Conservation (phyloP, 2,888 invertebrate species). For the Platycheirus rosarum region DNA sequence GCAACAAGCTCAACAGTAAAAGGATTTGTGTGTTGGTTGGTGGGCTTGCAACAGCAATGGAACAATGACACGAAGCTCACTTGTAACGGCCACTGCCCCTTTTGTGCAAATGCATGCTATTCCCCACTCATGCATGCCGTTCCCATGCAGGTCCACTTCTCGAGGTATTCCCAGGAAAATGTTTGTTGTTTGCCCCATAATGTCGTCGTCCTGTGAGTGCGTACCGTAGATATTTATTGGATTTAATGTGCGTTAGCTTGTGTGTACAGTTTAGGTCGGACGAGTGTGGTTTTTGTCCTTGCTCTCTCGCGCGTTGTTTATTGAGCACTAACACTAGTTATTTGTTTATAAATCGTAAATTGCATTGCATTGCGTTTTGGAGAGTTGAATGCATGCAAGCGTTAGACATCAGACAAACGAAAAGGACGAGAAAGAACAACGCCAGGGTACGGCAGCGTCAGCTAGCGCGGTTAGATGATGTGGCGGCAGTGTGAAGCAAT, state of each 20-base stretch:
- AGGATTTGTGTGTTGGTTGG: neutral
- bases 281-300: constrained; percentile 46
- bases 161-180: constrained; percentile 33
- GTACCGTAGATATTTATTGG: constrained; percentile 44
- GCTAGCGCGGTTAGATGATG: neutral
- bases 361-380: constrained; percentile 58
- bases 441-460: neutral
- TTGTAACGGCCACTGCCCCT: constrained; percentile 63
- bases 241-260: constrained; percentile 50
- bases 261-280: neutral
- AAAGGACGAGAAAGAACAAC: constrained; percentile 16
- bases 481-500: constrained; percentile 18
- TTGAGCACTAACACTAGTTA: constrained; percentile 70
- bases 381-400: constrained; percentile 29
- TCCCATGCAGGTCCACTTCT: neutral
- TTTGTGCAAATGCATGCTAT: constrained; percentile 32
- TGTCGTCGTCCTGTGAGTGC: constrained; percentile 4
- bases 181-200: constrained; percentile 33
- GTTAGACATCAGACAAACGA: constrained; percentile 27
- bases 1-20: constrained; percentile 49
- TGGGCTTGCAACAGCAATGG: constrained; percentile 41
- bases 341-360: constrained; percentile 75
- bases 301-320: constrained; percentile 68
- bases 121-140: neutral
- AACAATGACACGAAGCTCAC: constrained; percentile 65